Percentiles rank a stretch among this genome's conserved stretches.
Evolutionary conservation across 1,140 invertebrate genomes (phyloP).

Genomic region (Apis florea): DNA sequence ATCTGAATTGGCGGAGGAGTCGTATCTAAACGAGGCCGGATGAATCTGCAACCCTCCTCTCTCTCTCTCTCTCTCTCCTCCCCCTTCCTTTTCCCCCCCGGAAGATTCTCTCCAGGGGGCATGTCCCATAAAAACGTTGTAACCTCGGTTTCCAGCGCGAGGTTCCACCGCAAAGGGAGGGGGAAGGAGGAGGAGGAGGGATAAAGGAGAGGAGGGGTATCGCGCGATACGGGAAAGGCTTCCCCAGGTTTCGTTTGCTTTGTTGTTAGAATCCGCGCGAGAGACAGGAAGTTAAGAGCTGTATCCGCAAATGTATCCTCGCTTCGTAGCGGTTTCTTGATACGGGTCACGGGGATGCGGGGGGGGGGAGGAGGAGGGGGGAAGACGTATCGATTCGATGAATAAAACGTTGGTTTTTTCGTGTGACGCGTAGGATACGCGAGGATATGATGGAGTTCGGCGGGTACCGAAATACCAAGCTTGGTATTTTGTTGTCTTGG

Average conservation of each 20-base stretch:
- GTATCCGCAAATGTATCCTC: constrained; percentile 5
- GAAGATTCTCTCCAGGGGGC: constrained; percentile 32
- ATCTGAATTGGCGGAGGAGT: constrained; percentile 66
- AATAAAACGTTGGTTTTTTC: too few species aligned
- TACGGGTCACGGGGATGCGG: background rate
- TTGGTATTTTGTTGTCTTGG: too few species aligned
- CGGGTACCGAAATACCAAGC: too few species aligned
- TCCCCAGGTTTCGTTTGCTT: too few species aligned
- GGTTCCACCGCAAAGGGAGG: constrained; percentile 5
- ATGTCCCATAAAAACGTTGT: constrained; percentile 60
- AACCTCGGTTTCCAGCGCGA: constrained; percentile 43
- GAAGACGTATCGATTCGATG: background rate
- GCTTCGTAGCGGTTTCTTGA: constrained; percentile 2
- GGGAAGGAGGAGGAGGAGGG: background rate
- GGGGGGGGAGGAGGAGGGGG: too few species aligned
- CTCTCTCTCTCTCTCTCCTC: too few species aligned
- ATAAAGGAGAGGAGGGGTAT: constrained; percentile 4
- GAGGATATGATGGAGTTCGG: too few species aligned
- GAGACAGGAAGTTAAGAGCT: constrained; percentile 12
- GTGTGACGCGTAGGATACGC: too few species aligned
- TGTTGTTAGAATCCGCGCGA: constrained; percentile 4
- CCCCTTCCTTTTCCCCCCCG: too few species aligned
- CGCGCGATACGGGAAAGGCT: too few species aligned
- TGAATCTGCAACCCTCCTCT: constrained; percentile 52
- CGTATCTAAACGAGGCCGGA: constrained; percentile 67